These are phyloP conservation scores for Cephus pygmeus DNA, from an alignment of 2,888 invertebrate genomes.

Conservation along the genomic window DNA sequence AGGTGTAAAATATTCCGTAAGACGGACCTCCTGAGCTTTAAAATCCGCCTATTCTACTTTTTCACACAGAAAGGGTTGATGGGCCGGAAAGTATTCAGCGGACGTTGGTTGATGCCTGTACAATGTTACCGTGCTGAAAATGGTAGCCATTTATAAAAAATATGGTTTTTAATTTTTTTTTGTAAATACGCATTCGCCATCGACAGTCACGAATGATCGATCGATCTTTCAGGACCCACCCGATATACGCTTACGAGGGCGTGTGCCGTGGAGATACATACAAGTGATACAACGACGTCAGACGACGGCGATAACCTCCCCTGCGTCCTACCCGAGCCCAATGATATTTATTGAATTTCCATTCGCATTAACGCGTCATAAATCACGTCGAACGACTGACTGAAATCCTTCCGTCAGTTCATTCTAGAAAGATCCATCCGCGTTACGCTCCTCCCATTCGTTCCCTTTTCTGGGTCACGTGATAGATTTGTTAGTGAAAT, in stretches of 20 bases:
- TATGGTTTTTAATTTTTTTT: not conserved
- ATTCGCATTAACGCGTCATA: constrained; percentile 38
- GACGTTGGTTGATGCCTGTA: not conserved
- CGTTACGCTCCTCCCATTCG: not conserved
- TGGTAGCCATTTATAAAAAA: not conserved
- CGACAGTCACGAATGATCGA: not conserved
- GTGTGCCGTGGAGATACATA: not conserved
- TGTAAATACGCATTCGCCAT: not conserved
- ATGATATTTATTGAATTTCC: constrained; percentile 25
- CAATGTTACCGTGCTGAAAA: not conserved
- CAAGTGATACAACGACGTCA: not conserved
- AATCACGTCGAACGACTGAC: constrained; percentile 27
- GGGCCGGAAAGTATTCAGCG: not conserved
- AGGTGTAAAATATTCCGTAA: not conserved
- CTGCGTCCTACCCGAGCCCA: not conserved
- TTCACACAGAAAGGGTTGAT: not conserved
- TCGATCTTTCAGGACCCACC: not conserved
- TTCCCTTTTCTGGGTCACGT: not conserved
- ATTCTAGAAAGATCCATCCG: not conserved
- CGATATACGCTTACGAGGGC: not conserved
- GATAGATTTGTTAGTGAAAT: not conserved
- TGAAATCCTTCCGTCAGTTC: not conserved
- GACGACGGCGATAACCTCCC: not conserved
- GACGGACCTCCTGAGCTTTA: not conserved
- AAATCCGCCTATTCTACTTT: not conserved